Conservation (phyloP, 2,888 invertebrate species). For the Lasioglossum morio region DNA sequence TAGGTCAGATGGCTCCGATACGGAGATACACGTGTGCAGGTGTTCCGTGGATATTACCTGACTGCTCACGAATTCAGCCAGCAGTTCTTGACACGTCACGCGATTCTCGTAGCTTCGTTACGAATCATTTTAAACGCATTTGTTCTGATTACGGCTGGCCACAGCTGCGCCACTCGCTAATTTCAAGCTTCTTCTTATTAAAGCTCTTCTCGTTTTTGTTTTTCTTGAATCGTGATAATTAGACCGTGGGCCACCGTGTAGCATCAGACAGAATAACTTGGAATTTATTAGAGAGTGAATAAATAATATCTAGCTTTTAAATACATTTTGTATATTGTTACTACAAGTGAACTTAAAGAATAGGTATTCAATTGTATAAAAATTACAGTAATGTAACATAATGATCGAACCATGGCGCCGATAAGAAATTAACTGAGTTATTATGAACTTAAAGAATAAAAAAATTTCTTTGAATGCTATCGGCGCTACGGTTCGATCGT, state of each 20-base stretch:
- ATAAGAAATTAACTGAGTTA: too few species aligned
- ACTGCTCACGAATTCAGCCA: slow-evolving; percentile 30
- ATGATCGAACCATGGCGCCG: too few species aligned
- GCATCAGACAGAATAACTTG: neutral
- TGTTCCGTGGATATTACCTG: slow-evolving; percentile 51
- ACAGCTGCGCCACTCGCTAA: slow-evolving; percentile 3
- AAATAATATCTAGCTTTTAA: too few species aligned
- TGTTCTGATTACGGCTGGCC: slow-evolving; percentile 10
- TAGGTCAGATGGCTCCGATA: slow-evolving; percentile 53
- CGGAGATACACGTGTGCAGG: slow-evolving; percentile 53
- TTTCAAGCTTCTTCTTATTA: neutral
- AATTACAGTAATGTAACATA: too few species aligned
- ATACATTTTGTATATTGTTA: too few species aligned
- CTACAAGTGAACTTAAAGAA: too few species aligned
- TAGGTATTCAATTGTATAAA: too few species aligned
- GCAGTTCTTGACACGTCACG: slow-evolving; percentile 29
- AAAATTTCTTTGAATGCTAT: too few species aligned
- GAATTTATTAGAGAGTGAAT: neutral
- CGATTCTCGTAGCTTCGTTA: slow-evolving; percentile 35
- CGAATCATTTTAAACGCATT: slow-evolving; percentile 35
- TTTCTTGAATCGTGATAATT: neutral
- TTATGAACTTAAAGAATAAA: too few species aligned
- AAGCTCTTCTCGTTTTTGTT: neutral
- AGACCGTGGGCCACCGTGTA: neutral
- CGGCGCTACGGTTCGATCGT: too few species aligned